Evolutionary conservation across 2,888 invertebrate species (phyloP), one percentile per base, ranked within the genome.

Genomic region (Fragum sueziense): DNA sequence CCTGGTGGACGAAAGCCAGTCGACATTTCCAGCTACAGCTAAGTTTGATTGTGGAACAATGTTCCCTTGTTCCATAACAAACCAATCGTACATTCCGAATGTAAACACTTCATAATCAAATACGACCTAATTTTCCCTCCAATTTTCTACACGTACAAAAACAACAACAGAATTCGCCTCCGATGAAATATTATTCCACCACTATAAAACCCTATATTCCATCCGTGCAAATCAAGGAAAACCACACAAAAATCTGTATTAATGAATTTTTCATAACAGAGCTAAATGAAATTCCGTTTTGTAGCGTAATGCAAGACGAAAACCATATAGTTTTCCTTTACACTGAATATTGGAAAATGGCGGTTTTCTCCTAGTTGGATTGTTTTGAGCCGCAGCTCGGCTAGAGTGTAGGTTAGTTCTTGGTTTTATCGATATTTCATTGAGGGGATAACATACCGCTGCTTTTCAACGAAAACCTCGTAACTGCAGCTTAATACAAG

Each of bases 11-110:
- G 34, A 37, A 69, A 70, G 33, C 65, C 70, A 70, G 62, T 62
- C 75, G 75, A 62, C 75, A 76, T 76, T 54, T 76, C 75, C 75
- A 76, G 61, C 61, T 37, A 54, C 41, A 51, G 31, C 75, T 76
- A 76, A 34, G 61, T 74, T 51, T 68, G 67, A 41, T 68, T 68
- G 27, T 57, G 74, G 74, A 74, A 74, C 57, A 62, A 62, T 62
- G 62, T 62, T 62, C 51, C 61, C 29, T 17, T 54, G 62, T 72
- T 72, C 62, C 47, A 62, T 25, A 62, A 29, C 27, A 62, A 14
- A 47, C 62, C 1, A 22, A 31, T 37, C 3, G 37, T 62, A 37
- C 62, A 62, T 62, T 62, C 62, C 62, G 62, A 62, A 37, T 37
- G 62, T 62, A 62, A 62, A 62, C 62, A 62, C 62, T 62, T 62